Conservation (phyloP, 2,797 vertebrate species). For the Capromys pilorides region DNA sequence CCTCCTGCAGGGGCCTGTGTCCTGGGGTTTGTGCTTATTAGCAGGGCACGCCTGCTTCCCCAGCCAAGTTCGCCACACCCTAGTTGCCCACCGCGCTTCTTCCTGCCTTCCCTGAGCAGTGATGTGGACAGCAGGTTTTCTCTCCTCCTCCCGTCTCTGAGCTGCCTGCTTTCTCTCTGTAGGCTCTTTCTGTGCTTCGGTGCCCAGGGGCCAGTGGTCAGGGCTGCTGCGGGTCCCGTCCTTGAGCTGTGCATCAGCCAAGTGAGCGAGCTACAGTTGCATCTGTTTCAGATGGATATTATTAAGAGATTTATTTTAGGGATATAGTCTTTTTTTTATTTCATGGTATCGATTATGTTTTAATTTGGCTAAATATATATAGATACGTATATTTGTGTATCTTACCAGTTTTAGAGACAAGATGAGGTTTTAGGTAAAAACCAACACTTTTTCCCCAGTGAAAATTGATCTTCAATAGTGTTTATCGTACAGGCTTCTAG, state of each 20-base stretch:
- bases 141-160: slow-evolving; percentile 2
- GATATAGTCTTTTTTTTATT: slow-evolving; percentile 52
- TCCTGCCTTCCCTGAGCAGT: slow-evolving; percentile 26
- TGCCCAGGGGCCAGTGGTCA: background rate
- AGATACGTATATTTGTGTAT: background rate
- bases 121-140: background rate
- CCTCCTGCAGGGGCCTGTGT: background rate
- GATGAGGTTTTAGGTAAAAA: slow-evolving; percentile 17
- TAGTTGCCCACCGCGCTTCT: background rate
- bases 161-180: background rate
- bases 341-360: background rate
- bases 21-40: background rate
- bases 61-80: background rate
- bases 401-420: slow-evolving; percentile 22
- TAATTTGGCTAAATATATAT: slow-evolving; percentile 36
- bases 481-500: background rate
- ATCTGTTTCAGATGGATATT: background rate
- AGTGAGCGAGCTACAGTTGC: background rate
- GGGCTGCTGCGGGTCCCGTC: background rate
- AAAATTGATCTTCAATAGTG: slow-evolving; percentile 19
- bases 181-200: background rate
- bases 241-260: background rate
- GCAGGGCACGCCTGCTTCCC: background rate
- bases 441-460: background rate
- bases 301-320: background rate